Evolutionary conservation across 2,888 invertebrate species (phyloP).

Genomic region (Cephus pulcher): DNA sequence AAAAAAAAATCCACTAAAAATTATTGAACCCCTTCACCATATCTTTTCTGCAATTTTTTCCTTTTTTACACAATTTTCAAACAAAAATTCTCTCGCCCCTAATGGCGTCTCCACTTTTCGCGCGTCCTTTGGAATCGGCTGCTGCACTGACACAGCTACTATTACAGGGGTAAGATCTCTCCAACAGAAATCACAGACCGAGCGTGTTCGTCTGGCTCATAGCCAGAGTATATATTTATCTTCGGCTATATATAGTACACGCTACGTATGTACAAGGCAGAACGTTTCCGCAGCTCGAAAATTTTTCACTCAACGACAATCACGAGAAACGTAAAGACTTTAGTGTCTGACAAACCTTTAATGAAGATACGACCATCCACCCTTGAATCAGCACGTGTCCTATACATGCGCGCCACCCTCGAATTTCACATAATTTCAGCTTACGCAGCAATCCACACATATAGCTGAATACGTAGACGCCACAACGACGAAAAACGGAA

Average conservation of each 20-base stretch:
- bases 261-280: background rate
- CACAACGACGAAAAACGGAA: background rate
- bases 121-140: conserved; percentile 32
- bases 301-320: background rate
- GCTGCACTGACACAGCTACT: conserved; percentile 56
- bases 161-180: conserved; percentile 44
- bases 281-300: background rate
- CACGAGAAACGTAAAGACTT: background rate
- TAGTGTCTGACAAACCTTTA: background rate
- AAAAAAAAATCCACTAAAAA: background rate
- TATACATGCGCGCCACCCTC: background rate
- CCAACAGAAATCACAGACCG: conserved; percentile 28
- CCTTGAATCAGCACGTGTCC: background rate
- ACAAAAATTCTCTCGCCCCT: background rate
- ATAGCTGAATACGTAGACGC: background rate
- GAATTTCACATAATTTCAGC: background rate
- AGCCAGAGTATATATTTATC: conserved; percentile 64
- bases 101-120: conserved; percentile 3
- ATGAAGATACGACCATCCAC: background rate
- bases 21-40: background rate
- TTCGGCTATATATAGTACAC: conserved; percentile 59
- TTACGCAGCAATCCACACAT: background rate
- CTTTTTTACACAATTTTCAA: background rate
- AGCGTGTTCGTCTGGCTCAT: conserved; percentile 51
- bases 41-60: background rate